These are phyloP conservation scores for Stictocephala bisonia DNA, from an alignment of 2,888 invertebrate genomes.

Conservation along the genomic window DNA sequence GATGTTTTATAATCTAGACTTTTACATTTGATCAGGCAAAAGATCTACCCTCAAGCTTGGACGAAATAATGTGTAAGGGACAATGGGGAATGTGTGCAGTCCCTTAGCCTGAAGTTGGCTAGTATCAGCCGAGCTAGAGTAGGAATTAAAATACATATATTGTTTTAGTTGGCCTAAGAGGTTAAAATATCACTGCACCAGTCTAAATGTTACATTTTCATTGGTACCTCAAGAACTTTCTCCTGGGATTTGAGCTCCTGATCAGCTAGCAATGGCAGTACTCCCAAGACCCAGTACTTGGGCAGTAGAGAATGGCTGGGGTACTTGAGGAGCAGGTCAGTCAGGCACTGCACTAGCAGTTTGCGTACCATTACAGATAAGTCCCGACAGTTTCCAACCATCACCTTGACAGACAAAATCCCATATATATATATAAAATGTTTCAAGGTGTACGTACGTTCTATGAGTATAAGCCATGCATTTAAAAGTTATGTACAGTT, in stretches of 20 bases:
- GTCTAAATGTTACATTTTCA: not conserved
- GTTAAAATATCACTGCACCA: not conserved
- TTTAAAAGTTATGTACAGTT: no score
- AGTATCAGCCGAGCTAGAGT: no score
- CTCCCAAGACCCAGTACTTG: conserved; percentile 65
- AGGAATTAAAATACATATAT: no score
- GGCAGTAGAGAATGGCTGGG: conserved; percentile 64
- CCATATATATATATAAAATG: not conserved
- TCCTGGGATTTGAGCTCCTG: conserved; percentile 67
- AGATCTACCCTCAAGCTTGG: no score
- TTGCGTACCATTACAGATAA: conserved; percentile 53
- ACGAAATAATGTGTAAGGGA: not conserved
- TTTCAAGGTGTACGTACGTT: no score
- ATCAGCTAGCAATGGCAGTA: conserved; percentile 70
- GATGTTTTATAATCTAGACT: no score
- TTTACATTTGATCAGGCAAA: not conserved
- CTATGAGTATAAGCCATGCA: no score
- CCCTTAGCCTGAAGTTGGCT: no score
- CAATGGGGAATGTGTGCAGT: not conserved
- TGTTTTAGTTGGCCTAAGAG: no score
- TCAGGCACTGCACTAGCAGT: conserved; percentile 65
- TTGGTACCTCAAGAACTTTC: conserved; percentile 65
- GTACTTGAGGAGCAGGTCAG: conserved; percentile 65
- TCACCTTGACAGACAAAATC: conserved; percentile 48
- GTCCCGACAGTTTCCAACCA: conserved; percentile 51